Base-by-base conservation (phyloP, 2,888 invertebrate species). In the Anodontia alba region DNA sequence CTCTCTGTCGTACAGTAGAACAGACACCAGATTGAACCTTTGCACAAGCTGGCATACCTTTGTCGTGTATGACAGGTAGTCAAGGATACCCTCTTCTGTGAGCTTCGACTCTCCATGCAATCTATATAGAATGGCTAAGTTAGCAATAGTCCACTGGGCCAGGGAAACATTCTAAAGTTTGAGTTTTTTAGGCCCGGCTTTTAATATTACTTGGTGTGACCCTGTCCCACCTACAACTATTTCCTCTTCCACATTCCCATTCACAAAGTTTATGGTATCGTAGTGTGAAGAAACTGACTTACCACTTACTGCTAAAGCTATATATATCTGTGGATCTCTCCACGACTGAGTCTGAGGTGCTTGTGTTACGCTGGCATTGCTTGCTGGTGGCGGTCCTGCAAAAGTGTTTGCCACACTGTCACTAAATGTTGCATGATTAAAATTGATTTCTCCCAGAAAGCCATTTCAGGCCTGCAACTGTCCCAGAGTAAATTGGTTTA, bases 141-240 rank as follows among this genome's bases (percentile, higher is more conserved):
- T 73, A 10, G 57, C 73, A 12, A 73, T 26, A 51, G 29, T 54
- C 73, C 73, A 73, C 62, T 73, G 73, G 17, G 54, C 51, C 12
- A 73, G 20, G 57, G 51, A 36, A 1, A 73, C 42, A 38, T 29
- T 54, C 23, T 73, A 33, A 12, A 73, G 12, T 57, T 73, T 73
- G 51, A 57, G 57, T n/a, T 73, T 73, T 38, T 20, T 38, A n/a
- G 73, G 38, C 23, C 73, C 73, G 5, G 73, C 23, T 26, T 69
- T 69, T 15, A 69, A 15, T 7, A 69, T 26, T 1, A 42, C 33
- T 23, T 69, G 69, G 15, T 69, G 42, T 2, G 42, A 23, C 69
- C 7, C 23, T 20, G 12, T 12, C 26, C 23, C 69, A n/a, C 33
- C 43, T 5, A 69, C 42, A 26, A 67, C 20, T 3, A 67, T 29